Base-by-base conservation (phyloP, 1,140 invertebrate genomes). In the Magallana gigas region DNA sequence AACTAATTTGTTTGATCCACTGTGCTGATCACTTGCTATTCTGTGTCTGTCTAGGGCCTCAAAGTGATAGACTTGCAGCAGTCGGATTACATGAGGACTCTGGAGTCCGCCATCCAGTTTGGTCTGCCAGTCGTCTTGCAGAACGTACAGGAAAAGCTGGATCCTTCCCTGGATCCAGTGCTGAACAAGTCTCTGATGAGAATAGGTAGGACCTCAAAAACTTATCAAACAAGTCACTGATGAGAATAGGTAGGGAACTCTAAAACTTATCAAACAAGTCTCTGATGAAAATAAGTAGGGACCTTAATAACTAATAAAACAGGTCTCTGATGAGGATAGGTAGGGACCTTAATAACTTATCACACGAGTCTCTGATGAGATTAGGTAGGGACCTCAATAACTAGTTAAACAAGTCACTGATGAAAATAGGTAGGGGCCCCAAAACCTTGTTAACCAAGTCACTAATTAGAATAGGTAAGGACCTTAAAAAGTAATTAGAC, bases 41-140 rank as follows among this genome's bases (percentile, higher is more conserved):
- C 36, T 48, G 36, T 48, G 36, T 48, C 36, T 48, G 89, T 89
- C 23, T 90, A 95, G 95, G 94, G 95, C n/a, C 94, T 97, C 36
- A 95, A 96, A 94, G 95, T 97, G 4, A 96, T 98, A 64, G 97
- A 98, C 95, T 96, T 97, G 90, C 96, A 97, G 56, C 96, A 97
- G 94, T 94, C 95, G 0, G 96, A 97, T 93, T 98, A 96, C 93
- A 96, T 97, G 92, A 96, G 95, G 86, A 95, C 96, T 56, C 94
- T 98, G 87, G 97, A 98, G 94, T 92, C 93, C 0, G 97, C 98
- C 84, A 94, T 95, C 48, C 93, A 93, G 91, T 92, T 93, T 90
- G 95, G 95, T 29, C 59, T 93, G 86, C 95, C 95, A n/a, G 94
- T 95, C 7, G 80, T 95, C 36, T 90, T 95, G 62, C 94, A 95